These are phyloP conservation scores for Xiphophorus hellerii DNA, from an alignment of 2,113 vertebrate species.

Conservation along the genomic window DNA sequence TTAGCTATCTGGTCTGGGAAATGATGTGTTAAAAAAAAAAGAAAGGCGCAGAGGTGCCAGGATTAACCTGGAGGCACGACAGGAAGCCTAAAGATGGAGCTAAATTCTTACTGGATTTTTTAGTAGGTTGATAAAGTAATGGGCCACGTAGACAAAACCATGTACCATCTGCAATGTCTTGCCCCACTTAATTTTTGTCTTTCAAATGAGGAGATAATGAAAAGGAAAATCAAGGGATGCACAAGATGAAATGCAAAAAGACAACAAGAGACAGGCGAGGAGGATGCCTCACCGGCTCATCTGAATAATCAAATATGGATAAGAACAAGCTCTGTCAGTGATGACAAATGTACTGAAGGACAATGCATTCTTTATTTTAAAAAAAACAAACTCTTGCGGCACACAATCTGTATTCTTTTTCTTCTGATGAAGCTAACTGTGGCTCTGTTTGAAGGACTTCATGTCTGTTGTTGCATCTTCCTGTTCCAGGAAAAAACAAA, in stretches of 20 bases:
- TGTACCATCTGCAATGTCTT: constrained; percentile 3
- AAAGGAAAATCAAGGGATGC: constrained; percentile 62
- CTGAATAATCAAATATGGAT: constrained; percentile 80
- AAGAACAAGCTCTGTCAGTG: constrained; percentile 25
- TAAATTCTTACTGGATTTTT: constrained; percentile 59
- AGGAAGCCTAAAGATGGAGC: constrained; percentile 68
- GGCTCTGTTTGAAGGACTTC: background rate
- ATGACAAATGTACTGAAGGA: constrained; percentile 21
- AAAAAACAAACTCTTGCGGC: background rate
- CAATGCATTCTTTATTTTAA: constrained; percentile 44
- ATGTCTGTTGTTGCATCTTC: constrained; percentile 64
- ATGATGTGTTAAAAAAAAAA: constrained; percentile 54
- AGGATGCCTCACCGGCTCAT: constrained; percentile 57
- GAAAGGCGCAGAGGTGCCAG: constrained; percentile 70
- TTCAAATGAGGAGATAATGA: constrained; percentile 75
- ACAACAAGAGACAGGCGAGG: constrained; percentile 34
- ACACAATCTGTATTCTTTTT: background rate
- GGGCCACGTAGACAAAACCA: constrained; percentile 8
- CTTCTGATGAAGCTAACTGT: constrained; percentile 1
- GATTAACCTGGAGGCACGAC: constrained; percentile 70
- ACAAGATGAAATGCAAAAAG: constrained; percentile 68
- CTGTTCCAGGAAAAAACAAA: constrained; percentile 52
- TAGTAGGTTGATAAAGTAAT: constrained; percentile 28
- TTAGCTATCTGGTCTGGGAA: constrained; percentile 47
- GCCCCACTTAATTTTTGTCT: constrained; percentile 65